Conservation (phyloP, 2,113 vertebrate species). For the Atherinomorus stipes region DNA sequence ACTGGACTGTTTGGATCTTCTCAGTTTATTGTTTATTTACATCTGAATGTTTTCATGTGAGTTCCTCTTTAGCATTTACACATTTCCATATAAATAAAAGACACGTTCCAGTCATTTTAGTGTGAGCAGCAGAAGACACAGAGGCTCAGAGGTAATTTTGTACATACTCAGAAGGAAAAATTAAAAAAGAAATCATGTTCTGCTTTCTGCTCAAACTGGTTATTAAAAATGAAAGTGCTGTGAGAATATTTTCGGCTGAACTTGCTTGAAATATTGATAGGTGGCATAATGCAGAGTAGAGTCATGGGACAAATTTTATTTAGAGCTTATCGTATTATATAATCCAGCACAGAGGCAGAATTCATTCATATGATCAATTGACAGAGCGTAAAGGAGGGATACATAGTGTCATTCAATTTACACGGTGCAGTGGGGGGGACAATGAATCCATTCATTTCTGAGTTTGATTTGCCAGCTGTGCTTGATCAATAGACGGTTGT, state of each 20-base stretch:
- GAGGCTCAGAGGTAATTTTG: too few species aligned
- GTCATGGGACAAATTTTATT: neutral
- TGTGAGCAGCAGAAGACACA: too few species aligned
- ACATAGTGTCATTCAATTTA: slow-evolving; percentile 8
- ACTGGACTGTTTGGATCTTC: too few species aligned
- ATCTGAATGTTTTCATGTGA: too few species aligned
- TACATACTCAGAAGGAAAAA: too few species aligned
- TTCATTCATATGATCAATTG: neutral
- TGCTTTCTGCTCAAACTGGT: too few species aligned
- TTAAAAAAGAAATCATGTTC: too few species aligned
- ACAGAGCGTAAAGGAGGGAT: neutral
- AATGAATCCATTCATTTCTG: neutral
- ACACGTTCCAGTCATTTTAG: too few species aligned
- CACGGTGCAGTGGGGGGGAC: neutral
- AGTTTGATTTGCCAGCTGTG: slow-evolving; percentile 14
- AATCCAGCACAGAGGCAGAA: neutral
- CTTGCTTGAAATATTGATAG: neutral
- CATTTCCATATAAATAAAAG: too few species aligned
- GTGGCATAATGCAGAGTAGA: neutral
- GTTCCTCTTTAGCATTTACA: too few species aligned
- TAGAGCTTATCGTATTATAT: too few species aligned
- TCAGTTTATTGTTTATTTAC: too few species aligned
- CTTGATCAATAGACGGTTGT: slow-evolving; percentile 17
- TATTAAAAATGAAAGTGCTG: neutral
- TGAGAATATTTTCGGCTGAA: slow-evolving; percentile 1